These are phyloP conservation scores for Telmatherina bonti DNA, from an alignment of 2,797 vertebrate genomes.

Conservation along the genomic window DNA sequence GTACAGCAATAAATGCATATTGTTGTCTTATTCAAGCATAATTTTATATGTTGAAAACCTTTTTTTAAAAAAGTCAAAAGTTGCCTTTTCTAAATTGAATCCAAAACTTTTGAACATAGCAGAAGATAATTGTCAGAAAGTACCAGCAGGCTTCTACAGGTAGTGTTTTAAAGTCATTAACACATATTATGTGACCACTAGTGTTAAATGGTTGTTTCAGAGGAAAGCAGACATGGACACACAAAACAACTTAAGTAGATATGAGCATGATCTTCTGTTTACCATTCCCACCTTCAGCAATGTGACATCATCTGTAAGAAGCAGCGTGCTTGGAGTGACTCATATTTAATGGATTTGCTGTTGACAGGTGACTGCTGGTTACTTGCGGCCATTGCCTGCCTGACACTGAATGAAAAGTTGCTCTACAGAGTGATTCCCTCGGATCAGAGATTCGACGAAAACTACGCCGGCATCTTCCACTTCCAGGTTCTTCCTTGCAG, in stretches of 20 bases:
- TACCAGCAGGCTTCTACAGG: background rate
- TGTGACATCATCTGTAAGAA: slow-evolving; percentile 1
- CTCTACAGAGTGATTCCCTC: slow-evolving; percentile 90
- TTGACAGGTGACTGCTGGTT: slow-evolving; percentile 91
- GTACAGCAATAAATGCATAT: background rate
- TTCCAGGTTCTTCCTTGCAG: slow-evolving; percentile 82
- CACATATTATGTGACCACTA: background rate
- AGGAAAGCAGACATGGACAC: background rate
- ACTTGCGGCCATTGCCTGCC: slow-evolving; percentile 93
- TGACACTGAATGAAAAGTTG: slow-evolving; percentile 90
- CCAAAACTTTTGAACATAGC: background rate
- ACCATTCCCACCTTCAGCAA: slow-evolving; percentile 9
- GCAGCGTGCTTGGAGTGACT: background rate
- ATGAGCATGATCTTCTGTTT: background rate
- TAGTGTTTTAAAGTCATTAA: background rate
- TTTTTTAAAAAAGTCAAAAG: background rate
- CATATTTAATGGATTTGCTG: slow-evolving; percentile 38
- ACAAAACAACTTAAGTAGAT: background rate
- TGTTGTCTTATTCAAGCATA: background rate
- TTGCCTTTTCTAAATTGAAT: background rate
- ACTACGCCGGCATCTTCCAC: slow-evolving; percentile 94
- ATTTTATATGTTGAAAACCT: background rate
- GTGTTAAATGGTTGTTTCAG: background rate
- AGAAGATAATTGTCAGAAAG: background rate
- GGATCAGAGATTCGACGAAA: slow-evolving; percentile 88